Evolutionary conservation across 2,113 vertebrate species (phyloP), one percentile per base, ranked within the genome.

Genomic region (Elephas maximus): DNA sequence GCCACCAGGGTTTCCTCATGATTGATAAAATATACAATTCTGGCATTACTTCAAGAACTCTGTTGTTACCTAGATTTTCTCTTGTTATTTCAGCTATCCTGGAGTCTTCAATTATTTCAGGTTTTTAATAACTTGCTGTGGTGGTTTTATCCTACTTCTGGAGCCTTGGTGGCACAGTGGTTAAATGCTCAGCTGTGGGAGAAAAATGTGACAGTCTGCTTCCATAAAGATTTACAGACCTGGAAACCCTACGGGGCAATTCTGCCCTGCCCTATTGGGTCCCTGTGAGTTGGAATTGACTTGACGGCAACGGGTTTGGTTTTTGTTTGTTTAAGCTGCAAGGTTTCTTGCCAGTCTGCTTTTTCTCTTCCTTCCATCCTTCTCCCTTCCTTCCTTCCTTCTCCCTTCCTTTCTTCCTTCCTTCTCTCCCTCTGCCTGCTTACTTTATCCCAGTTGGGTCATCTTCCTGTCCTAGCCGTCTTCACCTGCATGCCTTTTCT

Each of bases 401-500:
- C 80, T 65, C 10, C 53, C 2, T 0, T 74, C 44, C 2, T 26
- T 57, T 12, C 53, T 14, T 57, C 53, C 53, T 10, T 23, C 48
- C 45, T 12, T 23, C 18, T 37, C 8, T 62, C 3, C 48, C 2
- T 26, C 80, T 65, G 8, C 33, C 53, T 51, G 8, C 53, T 33
- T 26, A 20, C 67, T 77, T 62, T 15, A 5, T 33, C 62, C 71
- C 44, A 5, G 37, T 1, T 8, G 2, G 33, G 67, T n/a, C 24
- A 0, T 3, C 20, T 0, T 5, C 51, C 65, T 17, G 8, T 60
- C 28, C 65, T 12, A 5, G 1, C 14, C 4, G 1, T 30, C 60
- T 41, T 60, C 82, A 44, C 73, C 69, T 37, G 60, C 48, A 45
- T 44, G 24, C 20, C 45, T 33, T 69, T 86, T 86, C 44, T 69